Evolutionary conservation across 2,888 invertebrate genomes (phyloP).

Genomic region (Cistogaster globosa): DNA sequence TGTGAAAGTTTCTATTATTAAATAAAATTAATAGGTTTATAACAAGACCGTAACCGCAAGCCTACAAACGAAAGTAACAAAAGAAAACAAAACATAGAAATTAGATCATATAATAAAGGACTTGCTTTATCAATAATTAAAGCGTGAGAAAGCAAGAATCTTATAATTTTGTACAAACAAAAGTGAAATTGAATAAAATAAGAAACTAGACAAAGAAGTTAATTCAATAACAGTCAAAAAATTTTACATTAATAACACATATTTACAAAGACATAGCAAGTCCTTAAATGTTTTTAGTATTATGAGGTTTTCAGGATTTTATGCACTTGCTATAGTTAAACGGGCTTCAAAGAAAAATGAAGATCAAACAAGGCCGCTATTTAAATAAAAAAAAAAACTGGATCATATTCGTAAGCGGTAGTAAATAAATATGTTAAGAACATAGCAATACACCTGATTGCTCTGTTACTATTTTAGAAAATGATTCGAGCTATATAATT

Average conservation of each 20-base stretch:
- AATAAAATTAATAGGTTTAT: conserved; percentile 76
- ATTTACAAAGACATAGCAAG: neutral
- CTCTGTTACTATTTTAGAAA: conserved; percentile 16
- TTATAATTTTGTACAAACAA: conserved; percentile 58
- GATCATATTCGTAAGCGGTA: conserved; percentile 41
- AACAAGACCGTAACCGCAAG: conserved; percentile 75
- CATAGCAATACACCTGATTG: conserved; percentile 60
- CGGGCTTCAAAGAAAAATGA: conserved; percentile 7
- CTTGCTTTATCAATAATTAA: conserved; percentile 10
- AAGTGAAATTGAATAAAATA: conserved; percentile 15
- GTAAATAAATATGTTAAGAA: neutral
- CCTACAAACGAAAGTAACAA: conserved; percentile 36
- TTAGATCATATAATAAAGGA: neutral
- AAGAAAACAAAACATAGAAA: conserved; percentile 26
- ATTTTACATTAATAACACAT: conserved; percentile 10
- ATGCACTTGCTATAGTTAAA: conserved; percentile 52
- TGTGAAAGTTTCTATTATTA: conserved; percentile 72
- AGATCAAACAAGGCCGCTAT: conserved; percentile 44
- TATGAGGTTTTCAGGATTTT: conserved; percentile 20
- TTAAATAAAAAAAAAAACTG: conserved; percentile 46
- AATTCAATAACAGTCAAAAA: conserved; percentile 41
- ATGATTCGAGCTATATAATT: conserved; percentile 7
- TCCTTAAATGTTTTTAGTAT: neutral
- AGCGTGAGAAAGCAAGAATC: conserved; percentile 69
- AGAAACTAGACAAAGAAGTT: conserved; percentile 19